Percentiles rank a stretch among this genome's conserved stretches.
Conservation (phyloP, 2,797 vertebrate species). For the Microhierax caerulescens region DNA sequence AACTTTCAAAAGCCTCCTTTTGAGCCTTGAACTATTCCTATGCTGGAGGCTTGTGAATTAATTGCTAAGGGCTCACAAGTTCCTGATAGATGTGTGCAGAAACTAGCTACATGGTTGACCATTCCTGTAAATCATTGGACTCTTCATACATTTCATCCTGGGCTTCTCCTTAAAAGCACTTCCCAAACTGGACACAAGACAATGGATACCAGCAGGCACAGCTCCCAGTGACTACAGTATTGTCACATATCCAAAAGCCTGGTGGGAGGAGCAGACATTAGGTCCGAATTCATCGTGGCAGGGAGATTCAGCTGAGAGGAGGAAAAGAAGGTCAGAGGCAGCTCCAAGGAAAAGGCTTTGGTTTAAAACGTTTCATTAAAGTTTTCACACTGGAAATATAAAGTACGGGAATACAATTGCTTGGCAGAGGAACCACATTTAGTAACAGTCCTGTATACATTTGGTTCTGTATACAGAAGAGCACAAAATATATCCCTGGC, state of each 20-base stretch:
- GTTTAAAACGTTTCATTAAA: slow-evolving; percentile 50
- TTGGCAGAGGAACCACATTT: background rate
- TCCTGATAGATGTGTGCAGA: background rate
- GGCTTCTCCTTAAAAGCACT: slow-evolving; percentile 39
- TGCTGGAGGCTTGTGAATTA: background rate
- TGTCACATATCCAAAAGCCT: slow-evolving; percentile 60
- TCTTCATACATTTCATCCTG: slow-evolving; percentile 18
- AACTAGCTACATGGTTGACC: background rate
- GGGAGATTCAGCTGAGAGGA: slow-evolving; percentile 8
- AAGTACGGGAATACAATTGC: background rate
- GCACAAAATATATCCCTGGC: background rate
- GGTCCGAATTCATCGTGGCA: slow-evolving; percentile 58
- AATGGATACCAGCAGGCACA: slow-evolving; percentile 56
- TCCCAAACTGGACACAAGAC: slow-evolving; percentile 48
- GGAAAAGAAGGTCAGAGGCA: slow-evolving; percentile 57
- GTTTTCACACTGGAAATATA: slow-evolving; percentile 38
- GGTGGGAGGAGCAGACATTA: slow-evolving; percentile 56
- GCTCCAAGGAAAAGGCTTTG: slow-evolving; percentile 60
- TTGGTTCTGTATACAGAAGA: background rate
- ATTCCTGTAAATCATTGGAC: slow-evolving; percentile 27
- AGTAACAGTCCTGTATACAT: background rate
- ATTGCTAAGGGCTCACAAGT: background rate
- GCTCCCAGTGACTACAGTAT: slow-evolving; percentile 42
- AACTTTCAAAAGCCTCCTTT: background rate
- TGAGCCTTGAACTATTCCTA: background rate